Evolutionary conservation across 2,888 invertebrate species (phyloP).

Genomic region (Agelastica alni): DNA sequence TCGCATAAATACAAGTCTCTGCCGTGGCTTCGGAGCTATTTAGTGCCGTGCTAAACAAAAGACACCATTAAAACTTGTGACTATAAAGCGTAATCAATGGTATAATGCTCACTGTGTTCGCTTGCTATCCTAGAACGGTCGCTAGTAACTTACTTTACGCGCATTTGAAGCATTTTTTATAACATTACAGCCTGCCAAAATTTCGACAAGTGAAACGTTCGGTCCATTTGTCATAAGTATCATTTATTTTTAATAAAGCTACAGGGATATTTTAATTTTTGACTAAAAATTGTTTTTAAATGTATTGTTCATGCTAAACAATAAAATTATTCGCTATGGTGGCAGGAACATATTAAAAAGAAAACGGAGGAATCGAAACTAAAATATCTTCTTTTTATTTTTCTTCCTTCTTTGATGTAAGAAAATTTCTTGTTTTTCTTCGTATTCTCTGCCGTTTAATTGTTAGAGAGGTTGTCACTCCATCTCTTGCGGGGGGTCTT

Average conservation of each 20-base stretch:
- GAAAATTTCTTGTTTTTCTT: too few relatives aligned
- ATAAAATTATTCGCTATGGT: too few relatives aligned
- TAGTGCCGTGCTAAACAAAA: conserved; percentile 54
- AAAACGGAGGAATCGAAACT: too few relatives aligned
- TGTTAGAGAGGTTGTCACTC: too few relatives aligned
- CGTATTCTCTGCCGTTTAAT: too few relatives aligned
- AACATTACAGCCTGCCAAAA: neutral
- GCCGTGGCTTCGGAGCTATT: conserved; percentile 47
- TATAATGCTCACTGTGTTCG: conserved; percentile 26
- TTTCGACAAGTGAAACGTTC: neutral
- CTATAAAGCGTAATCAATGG: conserved; percentile 52
- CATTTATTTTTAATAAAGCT: neutral
- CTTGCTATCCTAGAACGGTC: neutral
- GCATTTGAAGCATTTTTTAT: conserved; percentile 7
- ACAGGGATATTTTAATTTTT: neutral
- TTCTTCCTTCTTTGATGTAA: too few relatives aligned
- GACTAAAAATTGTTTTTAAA: neutral
- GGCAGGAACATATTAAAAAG: too few relatives aligned
- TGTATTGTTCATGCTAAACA: neutral
- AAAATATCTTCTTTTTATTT: too few relatives aligned
- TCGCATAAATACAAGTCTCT: conserved; percentile 46
- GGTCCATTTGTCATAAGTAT: neutral
- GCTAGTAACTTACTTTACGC: conserved; percentile 7
- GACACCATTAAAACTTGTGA: conserved; percentile 52
- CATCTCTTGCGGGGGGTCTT: too few relatives aligned